Base-by-base conservation (phyloP, 2,113 vertebrate species). In the Cynocephalus volans region DNA sequence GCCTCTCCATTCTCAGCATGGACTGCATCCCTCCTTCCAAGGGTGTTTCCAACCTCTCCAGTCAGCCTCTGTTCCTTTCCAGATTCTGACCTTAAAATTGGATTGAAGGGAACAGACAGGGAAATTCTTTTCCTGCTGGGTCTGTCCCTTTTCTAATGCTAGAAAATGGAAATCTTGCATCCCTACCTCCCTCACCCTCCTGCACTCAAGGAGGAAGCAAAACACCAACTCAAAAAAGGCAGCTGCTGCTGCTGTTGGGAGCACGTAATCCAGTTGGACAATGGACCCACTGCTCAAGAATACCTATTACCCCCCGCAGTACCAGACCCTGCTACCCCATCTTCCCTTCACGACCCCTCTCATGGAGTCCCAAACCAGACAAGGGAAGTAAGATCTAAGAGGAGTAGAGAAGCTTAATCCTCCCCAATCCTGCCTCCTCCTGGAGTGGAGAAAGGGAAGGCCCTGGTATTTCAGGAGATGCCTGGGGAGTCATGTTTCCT, bases 401-500 rank as follows among this genome's bases (percentile, higher is more conserved):
- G 8, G 60, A 45, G 15, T 54, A 41, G 65, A 90, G 84, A 83
- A 54, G 52, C 36, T 54, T 60, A 45, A 88, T 75, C 87, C 52
- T 88, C 50, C 77, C 58, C 62, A 92, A 41, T 58, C 70, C 77
- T 91, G 73, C 54, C 73, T 95, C 65, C 52, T 95, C 50, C 88
- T 58, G 36, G n/a, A 97, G 15, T 5, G 48, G 65, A 93, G 80
- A 94, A 90, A 93, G 90, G 85, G 85, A 97, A 96, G 84, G 75
- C 67, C 82, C 81, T 48, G 36, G 54, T 73, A 58, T 84, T 97
- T 84, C 93, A 72, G 81, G 88, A 88, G 77, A 88, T 18, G 67
- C 45, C 65, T 72, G 7, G 84, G 89, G 89, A 86, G 82, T 88
- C 73, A 10, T 83, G 62, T 76, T 94, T 95, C 95, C 96, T 81